These are phyloP conservation scores for Dasypogon diadema DNA, from an alignment of 2,888 invertebrate species.

Conservation along the genomic window DNA sequence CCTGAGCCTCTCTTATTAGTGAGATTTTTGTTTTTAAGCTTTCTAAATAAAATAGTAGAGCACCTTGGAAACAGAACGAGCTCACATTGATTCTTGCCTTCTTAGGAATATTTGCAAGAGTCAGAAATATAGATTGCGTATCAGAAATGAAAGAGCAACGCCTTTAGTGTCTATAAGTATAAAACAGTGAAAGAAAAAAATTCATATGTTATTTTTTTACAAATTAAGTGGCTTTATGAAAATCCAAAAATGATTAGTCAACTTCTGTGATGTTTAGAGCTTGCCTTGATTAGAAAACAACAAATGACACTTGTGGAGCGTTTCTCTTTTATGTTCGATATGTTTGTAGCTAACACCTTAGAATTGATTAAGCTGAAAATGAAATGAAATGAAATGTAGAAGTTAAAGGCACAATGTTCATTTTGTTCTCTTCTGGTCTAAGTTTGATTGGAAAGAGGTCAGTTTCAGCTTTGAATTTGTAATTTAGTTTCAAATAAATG, in stretches of 20 bases:
- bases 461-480: slow-evolving; percentile 22
- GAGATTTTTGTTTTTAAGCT: slow-evolving; percentile 14
- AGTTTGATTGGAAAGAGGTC: slow-evolving; percentile 2
- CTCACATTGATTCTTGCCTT: background rate
- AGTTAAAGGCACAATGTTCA: slow-evolving; percentile 12
- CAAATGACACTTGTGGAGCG: background rate
- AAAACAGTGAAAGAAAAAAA: background rate
- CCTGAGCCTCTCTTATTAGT: slow-evolving; percentile 1
- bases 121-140: background rate
- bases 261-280: slow-evolving; percentile 29
- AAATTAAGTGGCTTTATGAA: too few relatives aligned
- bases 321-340: slow-evolving; percentile 18
- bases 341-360: slow-evolving; percentile 8
- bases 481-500: slow-evolving; percentile 35
- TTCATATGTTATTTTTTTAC: background rate
- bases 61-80: slow-evolving; percentile 9
- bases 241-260: too few relatives aligned
- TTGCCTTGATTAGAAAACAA: slow-evolving; percentile 18
- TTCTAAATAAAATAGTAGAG: slow-evolving; percentile 1
- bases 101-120: background rate
- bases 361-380: slow-evolving; percentile 8
- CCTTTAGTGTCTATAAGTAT: background rate
- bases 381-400: slow-evolving; percentile 12
- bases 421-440: slow-evolving; percentile 14
- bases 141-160: slow-evolving; percentile 3